Evolutionary conservation across 1,140 invertebrate species (phyloP).

Genomic region (Hypothenemus hampei): DNA sequence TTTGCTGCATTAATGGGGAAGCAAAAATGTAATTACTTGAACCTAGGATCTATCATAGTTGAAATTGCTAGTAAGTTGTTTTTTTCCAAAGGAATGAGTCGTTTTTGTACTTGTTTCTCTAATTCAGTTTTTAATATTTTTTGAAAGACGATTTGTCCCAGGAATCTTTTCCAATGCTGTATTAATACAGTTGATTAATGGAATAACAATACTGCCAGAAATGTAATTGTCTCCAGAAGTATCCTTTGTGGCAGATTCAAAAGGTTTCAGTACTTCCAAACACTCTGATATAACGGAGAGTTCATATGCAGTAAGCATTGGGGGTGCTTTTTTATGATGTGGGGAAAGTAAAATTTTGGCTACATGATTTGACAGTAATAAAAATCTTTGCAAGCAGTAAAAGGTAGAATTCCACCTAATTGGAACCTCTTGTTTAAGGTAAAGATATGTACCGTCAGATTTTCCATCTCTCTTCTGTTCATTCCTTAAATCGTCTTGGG

Average conservation of each 20-base stretch:
- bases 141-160: neutral
- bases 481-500: constrained; percentile 6
- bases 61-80: constrained; percentile 8
- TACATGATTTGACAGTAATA: neutral
- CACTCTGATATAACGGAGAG: neutral
- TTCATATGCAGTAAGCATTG: constrained; percentile 9
- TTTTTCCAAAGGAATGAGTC: constrained; percentile 3
- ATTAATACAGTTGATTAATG: constrained; percentile 8
- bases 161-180: neutral
- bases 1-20: neutral
- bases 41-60: constrained; percentile 14
- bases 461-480: constrained; percentile 5
- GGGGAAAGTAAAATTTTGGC: neutral
- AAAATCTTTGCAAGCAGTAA: too few species aligned
- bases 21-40: constrained; percentile 20
- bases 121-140: constrained; percentile 2
- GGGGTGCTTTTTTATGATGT: constrained; percentile 6
- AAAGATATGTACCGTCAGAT: constrained; percentile 4
- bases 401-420: too few species aligned
- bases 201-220: constrained; percentile 8
- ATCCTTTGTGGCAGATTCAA: constrained; percentile 3
- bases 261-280: constrained; percentile 3
- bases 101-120: constrained; percentile 2
- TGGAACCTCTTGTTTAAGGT: too few species aligned
- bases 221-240: constrained; percentile 10